These are phyloP conservation scores for Blennius ocellaris DNA, from an alignment of 2,113 vertebrate genomes.

Conservation along the genomic window DNA sequence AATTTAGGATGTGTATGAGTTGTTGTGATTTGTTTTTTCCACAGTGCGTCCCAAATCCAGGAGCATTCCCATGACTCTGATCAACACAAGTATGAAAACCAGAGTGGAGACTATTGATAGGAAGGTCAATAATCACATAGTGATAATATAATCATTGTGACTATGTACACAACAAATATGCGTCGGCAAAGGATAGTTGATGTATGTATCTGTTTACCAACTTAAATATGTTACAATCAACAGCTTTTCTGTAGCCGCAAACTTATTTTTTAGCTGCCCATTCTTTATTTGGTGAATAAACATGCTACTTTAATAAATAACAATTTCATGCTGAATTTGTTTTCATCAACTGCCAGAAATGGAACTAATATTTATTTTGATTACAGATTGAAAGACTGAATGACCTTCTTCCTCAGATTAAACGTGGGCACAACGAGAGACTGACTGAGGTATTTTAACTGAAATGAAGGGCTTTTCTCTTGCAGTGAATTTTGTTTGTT, in stretches of 20 bases:
- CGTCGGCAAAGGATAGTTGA: no score
- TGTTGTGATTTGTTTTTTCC: slow-evolving; percentile 1
- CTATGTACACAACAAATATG: no score
- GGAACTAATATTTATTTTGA: not conserved
- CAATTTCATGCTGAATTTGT: not conserved
- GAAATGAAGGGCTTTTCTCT: not conserved
- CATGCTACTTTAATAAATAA: no score
- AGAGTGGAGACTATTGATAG: slow-evolving; percentile 75
- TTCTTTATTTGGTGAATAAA: no score
- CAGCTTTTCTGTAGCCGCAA: no score
- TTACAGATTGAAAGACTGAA: slow-evolving; percentile 83
- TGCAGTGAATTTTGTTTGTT: no score
- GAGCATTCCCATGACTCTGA: slow-evolving; percentile 71
- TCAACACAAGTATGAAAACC: slow-evolving; percentile 78
- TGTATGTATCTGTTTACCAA: no score
- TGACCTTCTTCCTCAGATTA: slow-evolving; percentile 80
- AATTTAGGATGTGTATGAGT: not conserved
- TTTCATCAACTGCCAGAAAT: not conserved
- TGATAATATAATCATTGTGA: no score
- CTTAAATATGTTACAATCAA: no score
- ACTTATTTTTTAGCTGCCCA: no score
- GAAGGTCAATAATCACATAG: slow-evolving; percentile 61
- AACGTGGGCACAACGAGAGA: slow-evolving; percentile 76
- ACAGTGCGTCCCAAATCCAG: slow-evolving; percentile 78
- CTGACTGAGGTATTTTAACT: slow-evolving; percentile 71